Conservation (phyloP, 2,888 invertebrate genomes). For the Cactoblastis cactorum region DNA sequence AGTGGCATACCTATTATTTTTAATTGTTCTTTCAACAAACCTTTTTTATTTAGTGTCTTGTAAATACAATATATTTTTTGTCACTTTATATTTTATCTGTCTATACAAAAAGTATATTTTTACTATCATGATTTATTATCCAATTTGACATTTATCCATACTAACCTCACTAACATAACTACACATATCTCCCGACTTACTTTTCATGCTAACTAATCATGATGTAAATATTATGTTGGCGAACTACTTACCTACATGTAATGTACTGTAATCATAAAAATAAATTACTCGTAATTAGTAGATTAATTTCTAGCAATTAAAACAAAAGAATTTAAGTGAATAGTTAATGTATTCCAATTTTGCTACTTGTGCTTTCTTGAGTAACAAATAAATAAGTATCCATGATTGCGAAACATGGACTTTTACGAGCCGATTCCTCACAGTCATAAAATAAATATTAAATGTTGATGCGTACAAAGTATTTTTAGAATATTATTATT, state of each 20-base stretch:
- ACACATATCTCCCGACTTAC: not conserved
- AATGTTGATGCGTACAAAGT: not conserved
- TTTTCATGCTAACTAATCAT: slow-evolving; percentile 2
- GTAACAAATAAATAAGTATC: not conserved
- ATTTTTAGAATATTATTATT: too few relatives aligned
- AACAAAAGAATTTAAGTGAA: slow-evolving; percentile 2
- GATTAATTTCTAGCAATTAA: not conserved
- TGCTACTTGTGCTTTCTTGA: not conserved
- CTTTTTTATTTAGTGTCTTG: too few relatives aligned
- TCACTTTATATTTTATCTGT: too few relatives aligned
- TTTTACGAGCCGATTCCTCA: not conserved
- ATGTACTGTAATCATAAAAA: not conserved
- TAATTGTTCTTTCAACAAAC: too few relatives aligned
- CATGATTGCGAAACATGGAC: not conserved
- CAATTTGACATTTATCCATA: not conserved
- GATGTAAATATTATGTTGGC: slow-evolving; percentile 7
- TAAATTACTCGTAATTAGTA: not conserved
- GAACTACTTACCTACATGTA: not conserved
- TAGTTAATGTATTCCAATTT: not conserved
- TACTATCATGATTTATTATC: not conserved
- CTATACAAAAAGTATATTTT: too few relatives aligned
- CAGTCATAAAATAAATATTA: not conserved
- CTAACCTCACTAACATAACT: not conserved
- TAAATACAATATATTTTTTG: too few relatives aligned
- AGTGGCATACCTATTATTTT: too few relatives aligned